Evolutionary conservation across 2,797 vertebrate species (phyloP).

Genomic region (Tachyglossus aculeatus): DNA sequence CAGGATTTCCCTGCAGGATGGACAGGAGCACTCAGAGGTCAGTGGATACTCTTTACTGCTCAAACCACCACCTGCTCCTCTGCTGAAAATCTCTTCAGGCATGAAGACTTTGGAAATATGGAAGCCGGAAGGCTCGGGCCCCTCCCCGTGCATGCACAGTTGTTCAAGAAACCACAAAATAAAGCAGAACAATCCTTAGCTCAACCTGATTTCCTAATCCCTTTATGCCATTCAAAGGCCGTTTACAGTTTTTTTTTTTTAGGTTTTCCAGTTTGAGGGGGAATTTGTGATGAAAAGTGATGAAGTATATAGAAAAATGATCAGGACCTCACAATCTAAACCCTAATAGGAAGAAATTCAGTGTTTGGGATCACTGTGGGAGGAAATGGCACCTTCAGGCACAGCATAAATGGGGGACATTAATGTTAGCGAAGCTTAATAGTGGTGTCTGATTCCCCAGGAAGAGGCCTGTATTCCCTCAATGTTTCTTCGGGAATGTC

Average conservation of each 20-base stretch:
- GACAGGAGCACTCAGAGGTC: conserved; percentile 34
- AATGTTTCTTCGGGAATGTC: conserved; percentile 44
- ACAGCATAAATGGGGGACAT: conserved; percentile 61
- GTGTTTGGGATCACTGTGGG: conserved; percentile 62
- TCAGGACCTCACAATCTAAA: conserved; percentile 58
- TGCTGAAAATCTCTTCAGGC: not conserved
- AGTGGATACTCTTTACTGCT: too few relatives aligned
- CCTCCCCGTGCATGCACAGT: not conserved
- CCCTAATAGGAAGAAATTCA: conserved; percentile 52
- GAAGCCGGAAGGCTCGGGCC: not conserved
- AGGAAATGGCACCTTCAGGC: conserved; percentile 67
- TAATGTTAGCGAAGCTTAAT: conserved; percentile 60
- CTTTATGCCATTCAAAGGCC: conserved; percentile 56
- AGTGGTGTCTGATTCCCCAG: conserved; percentile 44
- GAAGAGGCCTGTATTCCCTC: conserved; percentile 62
- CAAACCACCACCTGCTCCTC: not conserved
- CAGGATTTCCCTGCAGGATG: too few relatives aligned
- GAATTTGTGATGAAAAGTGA: conserved; percentile 64
- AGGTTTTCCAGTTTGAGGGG: conserved; percentile 52
- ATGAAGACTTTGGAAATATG: conserved; percentile 6
- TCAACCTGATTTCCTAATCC: conserved; percentile 48
- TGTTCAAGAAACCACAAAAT: conserved; percentile 25
- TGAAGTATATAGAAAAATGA: conserved; percentile 68
- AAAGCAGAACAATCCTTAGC: conserved; percentile 35
- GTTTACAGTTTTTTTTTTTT: too few relatives aligned